Base-by-base conservation (phyloP, 1,140 invertebrate genomes). In the Eumaeus atala region DNA sequence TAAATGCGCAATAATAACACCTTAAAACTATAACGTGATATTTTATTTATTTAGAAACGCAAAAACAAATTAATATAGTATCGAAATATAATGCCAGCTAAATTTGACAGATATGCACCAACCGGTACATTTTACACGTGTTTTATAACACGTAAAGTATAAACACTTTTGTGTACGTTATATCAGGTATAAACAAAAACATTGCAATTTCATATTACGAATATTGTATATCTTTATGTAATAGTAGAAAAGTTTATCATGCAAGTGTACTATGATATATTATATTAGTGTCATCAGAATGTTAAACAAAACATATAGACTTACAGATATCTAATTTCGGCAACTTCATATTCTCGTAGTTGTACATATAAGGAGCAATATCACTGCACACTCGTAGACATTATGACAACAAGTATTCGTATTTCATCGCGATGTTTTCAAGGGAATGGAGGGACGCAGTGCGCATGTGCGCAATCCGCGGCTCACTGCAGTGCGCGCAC, bases 261-360 rank as follows among this genome's bases (percentile, higher is more conserved):
- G 38, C n/a, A 14, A 11, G 8, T 40, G 11, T 14, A 40, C 10
- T 16, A 40, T 38, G 36, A 38, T 10, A n/a, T 38, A 38, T 38
- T n/a, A n/a, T n/a, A 28, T 28, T 28, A 28, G 6, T 28, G 9
- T n/a, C 16, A 48, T 28, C 47, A 11, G 47, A 21, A 48, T 48
- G 12, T 33, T 6, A 28, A 28, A 28, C 2, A 3, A 28, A 35
- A 36, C 28, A 51, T 14, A 56, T 18, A 51, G 18, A 79, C 79
- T 81, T 65, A 75, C 72, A 62, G 35, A 75, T 54, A 69, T 81
- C 76, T 54, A 77, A 70, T 72, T 75, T 76, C 65, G 70, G 67
- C 51, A 79, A 63, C 60, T 77, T 84, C 76, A 82, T 79, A 48
- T 70, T 71, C 58, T 64, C 42, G 14, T 34, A 52, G 18, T 42